Percentiles rank a stretch among this genome's conserved stretches.
Conservation (phyloP, 2,888 invertebrate species). For the Sussaba pulchella region DNA sequence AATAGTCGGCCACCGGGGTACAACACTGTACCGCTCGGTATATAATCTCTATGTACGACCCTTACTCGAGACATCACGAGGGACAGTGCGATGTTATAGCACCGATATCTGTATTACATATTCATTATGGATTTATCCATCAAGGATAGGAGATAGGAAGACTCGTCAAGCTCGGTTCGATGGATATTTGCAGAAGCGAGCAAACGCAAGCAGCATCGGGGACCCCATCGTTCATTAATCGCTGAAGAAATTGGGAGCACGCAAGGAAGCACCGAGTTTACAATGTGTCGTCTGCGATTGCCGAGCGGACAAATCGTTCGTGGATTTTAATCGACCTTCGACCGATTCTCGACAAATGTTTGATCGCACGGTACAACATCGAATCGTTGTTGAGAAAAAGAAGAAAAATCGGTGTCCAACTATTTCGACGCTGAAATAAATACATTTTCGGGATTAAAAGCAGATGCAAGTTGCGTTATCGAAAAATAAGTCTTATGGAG, state of each 20-base stretch:
- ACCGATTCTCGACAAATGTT: conserved; percentile 78
- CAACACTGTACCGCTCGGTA: conserved; percentile 3
- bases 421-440: too few relatives aligned
- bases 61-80: neutral
- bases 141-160: conserved; percentile 18
- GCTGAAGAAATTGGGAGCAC: conserved; percentile 2
- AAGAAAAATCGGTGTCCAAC: conserved; percentile 9
- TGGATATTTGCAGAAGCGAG: conserved; percentile 78
- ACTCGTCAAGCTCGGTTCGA: conserved; percentile 68
- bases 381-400: too few relatives aligned
- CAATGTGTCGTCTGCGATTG: conserved; percentile 36
- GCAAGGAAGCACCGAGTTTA: conserved; percentile 55
- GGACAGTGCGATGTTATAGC: neutral
- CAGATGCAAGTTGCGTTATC: too few relatives aligned
- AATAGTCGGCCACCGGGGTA: conserved; percentile 41
- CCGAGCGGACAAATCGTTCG: conserved; percentile 67
- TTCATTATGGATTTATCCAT: conserved; percentile 14
- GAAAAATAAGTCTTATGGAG: too few relatives aligned
- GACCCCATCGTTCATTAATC: conserved; percentile 37
- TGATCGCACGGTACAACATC: conserved; percentile 63
- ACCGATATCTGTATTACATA: conserved; percentile 3
- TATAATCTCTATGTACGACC: too few relatives aligned
- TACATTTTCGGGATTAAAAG: neutral
- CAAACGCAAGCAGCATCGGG: conserved; percentile 70
- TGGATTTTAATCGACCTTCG: conserved; percentile 78